Evolutionary conservation across 2,888 invertebrate genomes (phyloP).

Genomic region (Himalopsyche tibetana): DNA sequence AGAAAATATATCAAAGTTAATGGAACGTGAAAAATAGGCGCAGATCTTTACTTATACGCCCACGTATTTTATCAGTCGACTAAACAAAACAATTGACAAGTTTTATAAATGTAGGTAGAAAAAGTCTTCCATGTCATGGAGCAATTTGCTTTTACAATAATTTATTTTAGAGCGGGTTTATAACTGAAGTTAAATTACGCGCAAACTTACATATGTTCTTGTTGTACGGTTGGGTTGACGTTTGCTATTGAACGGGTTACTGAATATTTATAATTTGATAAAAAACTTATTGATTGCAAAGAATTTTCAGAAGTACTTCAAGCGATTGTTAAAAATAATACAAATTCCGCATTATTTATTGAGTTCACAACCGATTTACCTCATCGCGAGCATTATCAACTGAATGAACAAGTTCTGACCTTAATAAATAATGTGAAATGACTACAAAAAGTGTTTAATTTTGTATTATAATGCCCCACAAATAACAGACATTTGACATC

Average conservation of each 20-base stretch:
- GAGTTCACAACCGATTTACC: too few species aligned
- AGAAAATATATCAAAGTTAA: constrained; percentile 38
- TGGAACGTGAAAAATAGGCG: constrained; percentile 36
- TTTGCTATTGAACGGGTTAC: neutral
- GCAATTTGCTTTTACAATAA: constrained; percentile 21
- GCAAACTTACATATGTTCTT: constrained; percentile 6
- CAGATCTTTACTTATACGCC: constrained; percentile 40
- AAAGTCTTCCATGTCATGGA: constrained; percentile 40
- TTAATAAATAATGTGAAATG: too few species aligned
- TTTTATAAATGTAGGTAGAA: constrained; percentile 35
- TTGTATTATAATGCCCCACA: too few species aligned
- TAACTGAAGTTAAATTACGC: constrained; percentile 35
- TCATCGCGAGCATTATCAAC: too few species aligned
- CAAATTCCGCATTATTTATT: too few species aligned
- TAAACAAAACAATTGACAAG: constrained; percentile 41
- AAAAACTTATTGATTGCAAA: neutral
- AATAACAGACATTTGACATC: too few species aligned
- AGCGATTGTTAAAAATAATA: too few species aligned
- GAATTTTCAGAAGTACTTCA: neutral
- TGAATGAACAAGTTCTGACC: too few species aligned
- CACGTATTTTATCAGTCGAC: constrained; percentile 24
- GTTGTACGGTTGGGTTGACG: constrained; percentile 22
- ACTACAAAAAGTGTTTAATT: too few species aligned
- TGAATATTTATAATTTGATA: neutral
- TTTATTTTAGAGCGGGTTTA: constrained; percentile 16